These are phyloP conservation scores for Pseudois nayaur DNA, from an alignment of 2,113 vertebrate genomes.

Conservation along the genomic window DNA sequence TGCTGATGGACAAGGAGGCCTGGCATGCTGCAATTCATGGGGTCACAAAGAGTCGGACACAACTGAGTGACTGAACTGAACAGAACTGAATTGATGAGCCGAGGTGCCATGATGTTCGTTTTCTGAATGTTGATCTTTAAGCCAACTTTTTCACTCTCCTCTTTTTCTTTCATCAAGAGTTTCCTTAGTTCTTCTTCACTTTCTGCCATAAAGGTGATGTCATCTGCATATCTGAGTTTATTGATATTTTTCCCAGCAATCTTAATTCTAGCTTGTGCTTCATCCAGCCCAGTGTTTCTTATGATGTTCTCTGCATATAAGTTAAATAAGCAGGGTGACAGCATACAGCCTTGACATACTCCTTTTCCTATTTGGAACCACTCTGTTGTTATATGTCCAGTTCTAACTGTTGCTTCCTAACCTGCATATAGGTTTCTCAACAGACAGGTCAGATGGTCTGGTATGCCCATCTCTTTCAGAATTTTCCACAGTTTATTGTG, in stretches of 20 bases:
- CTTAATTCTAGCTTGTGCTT: background rate
- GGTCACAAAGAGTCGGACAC: no score
- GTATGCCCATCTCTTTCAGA: background rate
- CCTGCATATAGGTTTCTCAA: background rate
- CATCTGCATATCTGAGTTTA: background rate
- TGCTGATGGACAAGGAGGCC: no score
- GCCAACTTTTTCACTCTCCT: background rate
- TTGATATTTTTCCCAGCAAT: fast-evolving
- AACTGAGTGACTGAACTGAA: no score
- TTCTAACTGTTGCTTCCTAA: background rate
- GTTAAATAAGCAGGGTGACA: background rate
- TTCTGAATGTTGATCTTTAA: background rate
- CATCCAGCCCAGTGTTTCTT: background rate
- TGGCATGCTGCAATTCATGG: no score
- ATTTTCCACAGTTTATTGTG: background rate
- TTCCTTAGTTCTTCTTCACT: background rate
- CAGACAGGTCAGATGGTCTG: fast-evolving
- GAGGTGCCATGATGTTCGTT: background rate
- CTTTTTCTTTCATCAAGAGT: background rate
- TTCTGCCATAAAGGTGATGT: background rate
- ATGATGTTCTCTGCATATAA: background rate
- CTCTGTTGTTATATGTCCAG: background rate
- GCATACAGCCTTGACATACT: background rate
- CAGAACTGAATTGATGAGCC: no score
- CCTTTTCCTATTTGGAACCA: background rate